Evolutionary conservation across 2,797 vertebrate species (phyloP).

Genomic region (Lithobates pipiens): DNA sequence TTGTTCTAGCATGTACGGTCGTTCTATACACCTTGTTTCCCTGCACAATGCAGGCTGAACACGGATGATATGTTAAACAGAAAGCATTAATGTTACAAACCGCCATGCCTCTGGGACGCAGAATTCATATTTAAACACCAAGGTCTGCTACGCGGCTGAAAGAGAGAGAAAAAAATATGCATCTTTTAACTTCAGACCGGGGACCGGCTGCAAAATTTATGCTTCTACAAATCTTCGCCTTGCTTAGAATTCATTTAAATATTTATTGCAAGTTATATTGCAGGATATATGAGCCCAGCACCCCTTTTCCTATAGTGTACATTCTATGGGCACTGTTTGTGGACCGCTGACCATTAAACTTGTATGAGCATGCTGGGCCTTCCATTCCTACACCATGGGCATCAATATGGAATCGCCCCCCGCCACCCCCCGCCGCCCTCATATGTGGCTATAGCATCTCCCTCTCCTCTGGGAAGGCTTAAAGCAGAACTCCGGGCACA

Average conservation of each 20-base stretch:
- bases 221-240: not conserved
- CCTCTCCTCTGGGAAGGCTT: too few relatives aligned
- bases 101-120: slow-evolving; percentile 29
- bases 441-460: too few relatives aligned
- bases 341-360: too few relatives aligned
- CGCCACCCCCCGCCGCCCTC: too few relatives aligned
- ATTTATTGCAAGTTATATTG: slow-evolving; percentile 64
- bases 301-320: not conserved
- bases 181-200: slow-evolving; percentile 45
- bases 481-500: too few relatives aligned
- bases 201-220: slow-evolving; percentile 40
- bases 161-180: slow-evolving; percentile 6
- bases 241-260: slow-evolving; percentile 62
- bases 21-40: not conserved
- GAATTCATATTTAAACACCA: slow-evolving; percentile 53
- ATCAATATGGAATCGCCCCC: too few relatives aligned
- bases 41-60: not conserved
- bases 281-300: slow-evolving; percentile 51
- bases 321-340: too few relatives aligned
- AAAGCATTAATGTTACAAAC: slow-evolving; percentile 37
- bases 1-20: too few relatives aligned
- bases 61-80: slow-evolving; percentile 6
- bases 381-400: too few relatives aligned
- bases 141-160: slow-evolving; percentile 18
- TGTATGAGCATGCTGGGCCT: too few relatives aligned